phyloP scores from a whole-genome alignment of 2,888 invertebrate species.

The Shargacucullia verbasci region DNA sequence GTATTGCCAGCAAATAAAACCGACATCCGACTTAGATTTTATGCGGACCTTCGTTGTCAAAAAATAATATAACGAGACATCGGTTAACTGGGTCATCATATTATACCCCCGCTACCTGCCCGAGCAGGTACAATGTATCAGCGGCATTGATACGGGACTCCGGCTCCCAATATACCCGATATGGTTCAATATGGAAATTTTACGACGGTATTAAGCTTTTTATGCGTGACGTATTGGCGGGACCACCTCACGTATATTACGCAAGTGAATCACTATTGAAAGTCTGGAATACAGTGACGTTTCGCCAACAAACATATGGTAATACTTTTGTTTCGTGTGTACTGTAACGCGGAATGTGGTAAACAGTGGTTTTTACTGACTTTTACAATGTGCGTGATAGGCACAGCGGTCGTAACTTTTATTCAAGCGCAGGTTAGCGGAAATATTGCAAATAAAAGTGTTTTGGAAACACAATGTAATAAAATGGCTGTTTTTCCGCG shows the following conservation, averaged over 20 bases:
- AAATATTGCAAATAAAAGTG: neutral
- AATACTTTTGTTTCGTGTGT: neutral
- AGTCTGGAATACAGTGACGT: constrained; percentile 11
- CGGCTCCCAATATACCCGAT: constrained; percentile 44
- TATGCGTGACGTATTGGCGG: constrained; percentile 54
- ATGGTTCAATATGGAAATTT: constrained; percentile 62
- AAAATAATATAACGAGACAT: constrained; percentile 36
- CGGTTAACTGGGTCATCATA: constrained; percentile 33
- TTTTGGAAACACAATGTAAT: neutral
- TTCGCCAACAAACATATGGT: constrained; percentile 11
- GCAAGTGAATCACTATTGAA: constrained; percentile 40
- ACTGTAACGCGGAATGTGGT: neutral
- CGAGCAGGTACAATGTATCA: constrained; percentile 38
- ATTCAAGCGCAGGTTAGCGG: neutral
- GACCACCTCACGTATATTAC: constrained; percentile 33
- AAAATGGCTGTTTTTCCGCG: neutral
- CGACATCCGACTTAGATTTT: neutral
- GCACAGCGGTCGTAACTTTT: neutral
- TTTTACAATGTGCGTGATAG: neutral
- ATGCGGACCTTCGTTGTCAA: constrained; percentile 7
- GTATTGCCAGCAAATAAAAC: neutral
- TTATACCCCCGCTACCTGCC: constrained; percentile 29
- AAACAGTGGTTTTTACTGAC: neutral
- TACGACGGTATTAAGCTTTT: constrained; percentile 61
- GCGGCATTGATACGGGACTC: constrained; percentile 24